Evolutionary conservation across 2,888 invertebrate species (phyloP).

Genomic region (Tetranychus truncatus): DNA sequence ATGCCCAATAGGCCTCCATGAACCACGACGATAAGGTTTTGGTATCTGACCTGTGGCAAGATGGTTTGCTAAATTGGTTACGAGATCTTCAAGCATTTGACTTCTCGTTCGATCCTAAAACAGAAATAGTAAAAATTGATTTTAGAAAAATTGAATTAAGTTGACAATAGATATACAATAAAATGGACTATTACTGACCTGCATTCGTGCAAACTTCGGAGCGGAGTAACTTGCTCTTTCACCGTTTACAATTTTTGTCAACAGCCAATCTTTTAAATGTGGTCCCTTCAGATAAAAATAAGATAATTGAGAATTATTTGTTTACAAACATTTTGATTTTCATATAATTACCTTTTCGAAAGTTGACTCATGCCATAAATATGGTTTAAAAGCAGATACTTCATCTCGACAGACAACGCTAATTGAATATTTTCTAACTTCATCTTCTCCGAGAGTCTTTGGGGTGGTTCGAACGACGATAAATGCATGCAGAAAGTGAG

Average conservation of each 20-base stretch:
- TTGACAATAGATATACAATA: not conserved
- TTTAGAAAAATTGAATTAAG: not conserved
- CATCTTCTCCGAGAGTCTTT: constrained; percentile 27
- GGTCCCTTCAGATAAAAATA: constrained; percentile 41
- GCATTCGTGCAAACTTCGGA: constrained; percentile 79
- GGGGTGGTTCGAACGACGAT: constrained; percentile 75
- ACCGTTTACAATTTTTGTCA: constrained; percentile 82
- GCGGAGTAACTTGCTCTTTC: constrained; percentile 83
- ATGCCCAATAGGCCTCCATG: constrained; percentile 83
- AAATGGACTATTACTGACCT: constrained; percentile 23
- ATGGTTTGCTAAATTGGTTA: constrained; percentile 78
- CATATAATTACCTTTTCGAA: constrained; percentile 48
- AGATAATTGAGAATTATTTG: not conserved
- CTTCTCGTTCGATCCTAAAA: constrained; percentile 62
- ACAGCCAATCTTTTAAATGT: constrained; percentile 82
- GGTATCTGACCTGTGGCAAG: constrained; percentile 88
- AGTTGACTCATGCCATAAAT: constrained; percentile 81
- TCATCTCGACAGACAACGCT: constrained; percentile 82
- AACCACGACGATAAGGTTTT: constrained; percentile 66
- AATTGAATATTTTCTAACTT: constrained; percentile 35
- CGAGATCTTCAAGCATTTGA: constrained; percentile 83
- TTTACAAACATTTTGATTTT: not conserved
- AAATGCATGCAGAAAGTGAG: constrained; percentile 82
- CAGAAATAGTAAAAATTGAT: not conserved
- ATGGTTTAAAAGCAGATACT: constrained; percentile 85